Evolutionary conservation across 2,113 vertebrate genomes (phyloP).

Genomic region (Montifringilla adamsi): DNA sequence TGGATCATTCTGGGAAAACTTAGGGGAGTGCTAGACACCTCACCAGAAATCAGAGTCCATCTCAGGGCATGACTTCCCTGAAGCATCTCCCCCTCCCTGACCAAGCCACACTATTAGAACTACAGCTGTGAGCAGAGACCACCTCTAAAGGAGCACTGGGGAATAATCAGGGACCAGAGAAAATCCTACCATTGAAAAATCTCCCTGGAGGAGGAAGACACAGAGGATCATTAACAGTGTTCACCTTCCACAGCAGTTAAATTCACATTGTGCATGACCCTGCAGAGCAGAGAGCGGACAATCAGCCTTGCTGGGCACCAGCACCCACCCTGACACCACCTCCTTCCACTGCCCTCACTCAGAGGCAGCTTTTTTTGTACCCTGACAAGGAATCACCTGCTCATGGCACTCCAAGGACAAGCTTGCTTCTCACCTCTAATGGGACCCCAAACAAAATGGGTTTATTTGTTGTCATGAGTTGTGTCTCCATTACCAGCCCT

Average conservation of each 20-base stretch:
- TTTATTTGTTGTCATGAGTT: neutral
- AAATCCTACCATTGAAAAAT: neutral
- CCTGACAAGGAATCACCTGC: neutral
- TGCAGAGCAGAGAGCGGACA: neutral
- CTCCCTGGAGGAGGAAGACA: neutral
- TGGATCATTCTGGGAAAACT: neutral
- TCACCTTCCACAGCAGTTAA: neutral
- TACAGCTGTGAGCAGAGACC: neutral
- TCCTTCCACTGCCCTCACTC: neutral
- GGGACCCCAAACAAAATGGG: neutral
- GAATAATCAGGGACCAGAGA: neutral
- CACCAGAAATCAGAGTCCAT: neutral
- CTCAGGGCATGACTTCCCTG: neutral
- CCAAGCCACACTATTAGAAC: neutral
- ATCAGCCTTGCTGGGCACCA: neutral
- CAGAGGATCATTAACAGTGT: neutral
- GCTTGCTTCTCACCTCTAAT: neutral
- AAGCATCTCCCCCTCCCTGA: neutral
- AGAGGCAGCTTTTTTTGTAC: neutral
- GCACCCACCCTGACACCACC: neutral
- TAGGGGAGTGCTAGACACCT: neutral
- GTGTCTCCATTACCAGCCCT: neutral
- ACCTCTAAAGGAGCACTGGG: fast-evolving
- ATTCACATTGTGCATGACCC: neutral
- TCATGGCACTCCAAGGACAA: neutral